phyloP scores from a whole-genome alignment of 2,888 invertebrate genomes.

The Geophilus truncorum region DNA sequence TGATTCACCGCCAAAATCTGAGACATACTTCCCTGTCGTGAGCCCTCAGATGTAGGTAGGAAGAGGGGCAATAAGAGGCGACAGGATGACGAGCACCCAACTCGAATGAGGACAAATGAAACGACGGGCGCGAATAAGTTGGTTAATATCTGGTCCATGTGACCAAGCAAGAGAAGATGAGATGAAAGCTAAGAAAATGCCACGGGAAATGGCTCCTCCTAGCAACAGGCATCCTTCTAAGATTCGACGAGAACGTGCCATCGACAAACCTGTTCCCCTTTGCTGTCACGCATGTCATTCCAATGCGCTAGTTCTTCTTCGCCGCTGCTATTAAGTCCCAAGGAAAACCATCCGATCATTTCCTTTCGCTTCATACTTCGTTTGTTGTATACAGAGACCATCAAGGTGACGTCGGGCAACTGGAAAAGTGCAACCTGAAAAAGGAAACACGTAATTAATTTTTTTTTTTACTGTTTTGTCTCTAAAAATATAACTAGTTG shows the following conservation, averaged over 20 bases:
- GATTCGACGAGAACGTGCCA: conserved; percentile 81
- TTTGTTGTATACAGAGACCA: conserved; percentile 87
- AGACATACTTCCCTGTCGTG: not conserved
- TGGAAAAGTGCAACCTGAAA: conserved; percentile 86
- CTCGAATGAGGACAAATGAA: conserved; percentile 19
- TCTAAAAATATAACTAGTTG: no score
- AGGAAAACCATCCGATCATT: conserved; percentile 94
- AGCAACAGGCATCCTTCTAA: conserved; percentile 46
- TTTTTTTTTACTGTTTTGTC: no score
- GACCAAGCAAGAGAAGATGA: conserved; percentile 63
- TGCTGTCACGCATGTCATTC: conserved; percentile 81
- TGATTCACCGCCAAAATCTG: conserved; percentile 10
- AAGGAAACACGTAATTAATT: not conserved
- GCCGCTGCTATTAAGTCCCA: conserved; percentile 86
- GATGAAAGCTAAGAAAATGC: conserved; percentile 67
- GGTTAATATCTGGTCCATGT: conserved; percentile 16
- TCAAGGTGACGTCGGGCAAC: conserved; percentile 86
- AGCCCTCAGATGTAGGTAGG: conserved; percentile 18
- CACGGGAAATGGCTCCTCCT: conserved; percentile 2
- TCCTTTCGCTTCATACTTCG: conserved; percentile 90
- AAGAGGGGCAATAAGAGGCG: conserved; percentile 13
- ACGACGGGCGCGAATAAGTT: conserved; percentile 12
- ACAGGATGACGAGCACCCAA: conserved; percentile 13
- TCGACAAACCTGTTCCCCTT: conserved; percentile 82
- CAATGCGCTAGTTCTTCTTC: conserved; percentile 88